Conservation (phyloP, 2,888 invertebrate species). For the Nemotelus pantherinus region DNA sequence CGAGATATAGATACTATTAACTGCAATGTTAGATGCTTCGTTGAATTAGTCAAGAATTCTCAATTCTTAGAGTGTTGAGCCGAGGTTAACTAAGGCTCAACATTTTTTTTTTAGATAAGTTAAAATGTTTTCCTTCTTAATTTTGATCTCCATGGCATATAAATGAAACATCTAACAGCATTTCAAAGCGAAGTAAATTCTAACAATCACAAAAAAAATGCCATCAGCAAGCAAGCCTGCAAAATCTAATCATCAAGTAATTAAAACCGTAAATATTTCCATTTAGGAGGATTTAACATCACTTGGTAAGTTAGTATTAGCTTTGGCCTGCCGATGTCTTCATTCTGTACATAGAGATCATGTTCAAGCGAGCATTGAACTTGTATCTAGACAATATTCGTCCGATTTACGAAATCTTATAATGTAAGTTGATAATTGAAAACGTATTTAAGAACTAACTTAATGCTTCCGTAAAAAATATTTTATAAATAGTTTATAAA, state of each 20-base stretch:
- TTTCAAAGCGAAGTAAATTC: no score
- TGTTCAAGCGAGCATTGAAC: constrained; percentile 86
- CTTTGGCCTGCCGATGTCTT: constrained; percentile 91
- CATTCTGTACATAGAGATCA: constrained; percentile 89
- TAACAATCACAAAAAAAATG: no score
- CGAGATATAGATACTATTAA: not conserved
- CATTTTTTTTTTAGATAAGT: no score
- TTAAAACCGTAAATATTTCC: constrained; percentile 27
- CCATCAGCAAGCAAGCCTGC: no score
- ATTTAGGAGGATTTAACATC: constrained; percentile 85
- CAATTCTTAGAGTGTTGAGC: no score
- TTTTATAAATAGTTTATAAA: not conserved
- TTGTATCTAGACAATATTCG: constrained; percentile 90
- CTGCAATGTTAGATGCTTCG: constrained; percentile 14
- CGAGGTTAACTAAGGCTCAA: no score
- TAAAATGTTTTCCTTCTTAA: no score
- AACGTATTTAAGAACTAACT: not conserved
- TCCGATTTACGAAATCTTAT: constrained; percentile 94
- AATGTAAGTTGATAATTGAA: constrained; percentile 70
- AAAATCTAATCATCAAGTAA: no score
- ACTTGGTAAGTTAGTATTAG: constrained; percentile 89
- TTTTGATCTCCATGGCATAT: no score
- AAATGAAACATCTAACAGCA: no score
- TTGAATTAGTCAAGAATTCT: not conserved
- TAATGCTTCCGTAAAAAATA: not conserved